Evolutionary conservation across 2,113 vertebrate genomes (phyloP).

Genomic region (Ivindomyrus marchei): DNA sequence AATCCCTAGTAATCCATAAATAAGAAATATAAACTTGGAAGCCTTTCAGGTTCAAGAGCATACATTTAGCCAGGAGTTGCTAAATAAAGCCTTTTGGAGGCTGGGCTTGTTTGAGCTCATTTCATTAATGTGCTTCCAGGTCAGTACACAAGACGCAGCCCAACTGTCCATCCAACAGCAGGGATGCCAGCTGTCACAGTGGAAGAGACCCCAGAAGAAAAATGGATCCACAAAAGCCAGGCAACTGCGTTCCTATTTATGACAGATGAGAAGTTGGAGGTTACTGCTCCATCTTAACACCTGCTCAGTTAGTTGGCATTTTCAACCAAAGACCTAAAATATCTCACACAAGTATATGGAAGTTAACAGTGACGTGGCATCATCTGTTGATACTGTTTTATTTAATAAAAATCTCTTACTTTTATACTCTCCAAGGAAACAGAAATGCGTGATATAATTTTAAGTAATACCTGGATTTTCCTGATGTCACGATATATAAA

Average conservation of each 20-base stretch:
- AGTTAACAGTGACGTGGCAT: background rate
- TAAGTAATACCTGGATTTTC: slow-evolving; percentile 1
- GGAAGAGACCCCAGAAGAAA: background rate
- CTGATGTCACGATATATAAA: background rate
- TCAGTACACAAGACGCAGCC: background rate
- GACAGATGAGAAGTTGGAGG: background rate
- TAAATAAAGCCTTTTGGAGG: background rate
- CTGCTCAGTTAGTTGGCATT: background rate
- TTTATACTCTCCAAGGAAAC: background rate
- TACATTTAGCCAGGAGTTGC: background rate
- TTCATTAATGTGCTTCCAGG: background rate
- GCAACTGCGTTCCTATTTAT: slow-evolving; percentile 17
- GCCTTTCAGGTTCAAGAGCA: background rate
- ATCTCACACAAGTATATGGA: background rate
- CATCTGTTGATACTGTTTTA: background rate
- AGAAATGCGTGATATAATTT: background rate
- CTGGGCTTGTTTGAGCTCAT: background rate
- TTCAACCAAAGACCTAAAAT: background rate
- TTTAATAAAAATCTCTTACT: background rate
- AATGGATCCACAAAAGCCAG: background rate
- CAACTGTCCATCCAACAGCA: background rate
- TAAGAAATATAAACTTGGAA: background rate
- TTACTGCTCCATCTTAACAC: background rate
- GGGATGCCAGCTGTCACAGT: slow-evolving; percentile 5
- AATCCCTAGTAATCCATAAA: background rate